phyloP scores from a whole-genome alignment of 1,140 invertebrate genomes.

The Heliconius melpomene region DNA sequence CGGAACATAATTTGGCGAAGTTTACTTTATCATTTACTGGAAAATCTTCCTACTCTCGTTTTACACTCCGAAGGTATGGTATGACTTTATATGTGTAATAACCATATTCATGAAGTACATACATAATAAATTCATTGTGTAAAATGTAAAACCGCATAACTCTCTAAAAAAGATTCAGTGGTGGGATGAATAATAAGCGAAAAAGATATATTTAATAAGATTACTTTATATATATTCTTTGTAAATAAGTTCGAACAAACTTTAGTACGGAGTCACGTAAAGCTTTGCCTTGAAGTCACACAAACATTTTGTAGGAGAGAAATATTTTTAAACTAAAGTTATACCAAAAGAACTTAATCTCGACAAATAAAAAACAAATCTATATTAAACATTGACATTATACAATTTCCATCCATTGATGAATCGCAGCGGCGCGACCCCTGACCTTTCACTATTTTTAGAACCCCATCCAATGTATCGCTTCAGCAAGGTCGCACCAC shows the following conservation, averaged over 20 bases:
- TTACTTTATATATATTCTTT: not conserved
- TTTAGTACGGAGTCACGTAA: not conserved
- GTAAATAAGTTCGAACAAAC: not conserved
- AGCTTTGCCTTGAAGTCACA: too few relatives aligned
- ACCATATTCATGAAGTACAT: too few relatives aligned
- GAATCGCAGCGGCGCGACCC: slow-evolving; percentile 49
- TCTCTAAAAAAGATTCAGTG: not conserved
- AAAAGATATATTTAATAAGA: not conserved
- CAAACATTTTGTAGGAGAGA: too few relatives aligned
- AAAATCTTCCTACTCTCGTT: not conserved
- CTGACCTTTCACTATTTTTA: slow-evolving; percentile 76
- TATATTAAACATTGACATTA: not conserved
- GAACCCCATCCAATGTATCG: slow-evolving; percentile 60
- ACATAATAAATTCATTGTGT: not conserved
- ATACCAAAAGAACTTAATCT: not conserved
- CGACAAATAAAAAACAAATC: not conserved
- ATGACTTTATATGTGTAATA: not conserved
- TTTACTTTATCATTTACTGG: not conserved
- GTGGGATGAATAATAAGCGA: not conserved
- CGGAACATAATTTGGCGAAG: too few relatives aligned
- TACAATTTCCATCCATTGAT: slow-evolving; percentile 24
- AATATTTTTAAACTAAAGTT: too few relatives aligned
- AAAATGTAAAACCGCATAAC: not conserved
- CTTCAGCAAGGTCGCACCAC: slow-evolving; percentile 61
- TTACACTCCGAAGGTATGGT: not conserved